Base-by-base conservation (phyloP, 2,888 invertebrate genomes). In the Sepiola atlantica region DNA sequence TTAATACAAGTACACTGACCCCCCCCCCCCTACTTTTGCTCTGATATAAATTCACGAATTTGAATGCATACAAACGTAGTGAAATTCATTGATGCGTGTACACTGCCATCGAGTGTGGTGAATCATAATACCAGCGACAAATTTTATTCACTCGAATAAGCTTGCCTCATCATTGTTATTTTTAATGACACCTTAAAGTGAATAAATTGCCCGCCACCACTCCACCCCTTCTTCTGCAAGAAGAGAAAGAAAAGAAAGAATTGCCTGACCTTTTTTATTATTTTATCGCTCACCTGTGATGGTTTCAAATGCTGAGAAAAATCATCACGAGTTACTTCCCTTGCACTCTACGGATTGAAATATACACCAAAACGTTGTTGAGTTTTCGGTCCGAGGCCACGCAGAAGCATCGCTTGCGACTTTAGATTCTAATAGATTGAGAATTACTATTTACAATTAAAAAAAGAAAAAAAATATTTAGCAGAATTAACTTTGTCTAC, bases 101-200 rank as follows among this genome's bases (percentile, higher is more conserved):
- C 12, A 77, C 16, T 77, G n/a, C n/a, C n/a, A 12, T 77, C n/a
- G n/a, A n/a, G n/a, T n/a, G n/a, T n/a, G n/a, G 16, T n/a, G 77
- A 77, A 77, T 77, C 77, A 77, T 77, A n/a, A n/a, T n/a, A n/a
- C 77, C n/a, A n/a, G 28, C n/a, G n/a, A n/a, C 20, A n/a, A 77
- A 77, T 77, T 77, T n/a, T 77, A n/a, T n/a, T 12, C n/a, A 77
- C 12, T 77, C 16, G 77, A 77, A 77, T 77, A 77, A 77, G n/a
- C 77, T 24, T 77, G n/a, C n/a, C 12, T n/a, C 77, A 77, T 77
- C 77, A 77, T 77, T 77, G n/a, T 77, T n/a, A 77, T 77, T 77
- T n/a, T 77, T 77, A 77, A 77, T 77, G 77, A n/a, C 77, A 77
- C n/a, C n/a, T 77, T 77, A n/a, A 77, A 77, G 77, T n/a, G n/a